phyloP scores from a whole-genome alignment of 2,113 vertebrate genomes.

The Crotalus viridis region DNA sequence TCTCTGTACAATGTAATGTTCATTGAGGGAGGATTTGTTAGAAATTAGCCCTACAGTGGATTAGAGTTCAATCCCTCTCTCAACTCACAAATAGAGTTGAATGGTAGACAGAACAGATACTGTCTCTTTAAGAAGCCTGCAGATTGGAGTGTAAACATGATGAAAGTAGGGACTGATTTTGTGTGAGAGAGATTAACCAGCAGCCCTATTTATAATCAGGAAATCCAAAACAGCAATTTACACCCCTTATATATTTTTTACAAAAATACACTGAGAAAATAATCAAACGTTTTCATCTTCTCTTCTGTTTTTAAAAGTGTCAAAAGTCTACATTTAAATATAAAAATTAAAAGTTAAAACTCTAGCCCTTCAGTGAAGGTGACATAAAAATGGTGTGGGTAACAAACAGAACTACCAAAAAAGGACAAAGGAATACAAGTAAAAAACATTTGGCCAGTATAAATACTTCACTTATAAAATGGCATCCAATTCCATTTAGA shows the following conservation, averaged over 20 bases:
- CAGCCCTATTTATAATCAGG: slow-evolving; percentile 88
- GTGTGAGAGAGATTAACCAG: slow-evolving; percentile 83
- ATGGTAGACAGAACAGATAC: slow-evolving; percentile 72
- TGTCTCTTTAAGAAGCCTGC: slow-evolving; percentile 98
- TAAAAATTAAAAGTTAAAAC: slow-evolving; percentile 99
- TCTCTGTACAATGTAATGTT: slow-evolving; percentile 54
- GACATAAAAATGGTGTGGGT: slow-evolving; percentile 91
- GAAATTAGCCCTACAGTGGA: slow-evolving; percentile 57
- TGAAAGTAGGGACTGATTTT: slow-evolving; percentile 87
- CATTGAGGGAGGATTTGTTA: slow-evolving; percentile 45
- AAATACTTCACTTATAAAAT: slow-evolving; percentile 99
- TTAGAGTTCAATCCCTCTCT: slow-evolving; percentile 33
- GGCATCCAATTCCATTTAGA: slow-evolving; percentile 96
- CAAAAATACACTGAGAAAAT: slow-evolving; percentile 99
- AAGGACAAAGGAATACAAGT: slow-evolving; percentile 71
- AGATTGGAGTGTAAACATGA: slow-evolving; percentile 98
- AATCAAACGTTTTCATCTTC: slow-evolving; percentile 98
- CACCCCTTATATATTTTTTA: slow-evolving; percentile 99
- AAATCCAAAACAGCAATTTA: slow-evolving; percentile 98
- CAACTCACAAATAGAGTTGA: neutral
- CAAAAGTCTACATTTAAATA: slow-evolving; percentile 99
- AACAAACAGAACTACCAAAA: slow-evolving; percentile 82
- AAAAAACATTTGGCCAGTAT: slow-evolving; percentile 97
- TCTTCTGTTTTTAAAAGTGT: slow-evolving; percentile 94
- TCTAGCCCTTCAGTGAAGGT: slow-evolving; percentile 99